Evolutionary conservation across 2,888 invertebrate genomes (phyloP).

Genomic region (Epistrophe grossulariae): DNA sequence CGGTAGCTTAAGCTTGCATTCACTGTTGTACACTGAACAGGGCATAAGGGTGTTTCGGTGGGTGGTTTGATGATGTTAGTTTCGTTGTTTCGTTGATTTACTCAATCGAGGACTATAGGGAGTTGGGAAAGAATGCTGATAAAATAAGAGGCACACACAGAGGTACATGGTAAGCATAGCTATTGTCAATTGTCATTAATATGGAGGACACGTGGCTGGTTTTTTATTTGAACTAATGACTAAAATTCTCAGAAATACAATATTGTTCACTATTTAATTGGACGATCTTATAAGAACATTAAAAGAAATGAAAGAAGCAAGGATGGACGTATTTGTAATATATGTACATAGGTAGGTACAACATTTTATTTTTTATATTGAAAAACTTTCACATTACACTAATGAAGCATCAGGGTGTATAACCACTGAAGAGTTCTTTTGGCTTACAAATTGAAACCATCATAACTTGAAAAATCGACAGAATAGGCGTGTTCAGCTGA

Average conservation of each 20-base stretch:
- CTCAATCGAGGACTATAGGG: constrained; percentile 28
- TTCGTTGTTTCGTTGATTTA: constrained; percentile 10
- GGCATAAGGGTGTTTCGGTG: constrained; percentile 53
- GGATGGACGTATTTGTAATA: not conserved
- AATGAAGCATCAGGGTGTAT: too few species aligned
- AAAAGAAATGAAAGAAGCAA: not conserved
- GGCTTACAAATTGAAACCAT: too few species aligned
- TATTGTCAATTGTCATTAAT: constrained; percentile 43
- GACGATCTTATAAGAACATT: not conserved
- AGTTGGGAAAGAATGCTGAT: constrained; percentile 59
- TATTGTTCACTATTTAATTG: constrained; percentile 1
- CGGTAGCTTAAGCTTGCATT: constrained; percentile 20
- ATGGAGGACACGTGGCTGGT: constrained; percentile 57
- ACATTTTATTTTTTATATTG: not conserved
- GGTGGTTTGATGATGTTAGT: constrained; percentile 54
- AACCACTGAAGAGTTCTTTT: too few species aligned
- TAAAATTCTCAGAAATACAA: constrained; percentile 40
- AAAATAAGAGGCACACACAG: constrained; percentile 41
- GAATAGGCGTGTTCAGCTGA: too few species aligned
- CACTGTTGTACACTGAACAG: constrained; percentile 3
- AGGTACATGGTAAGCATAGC: constrained; percentile 51
- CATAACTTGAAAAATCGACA: too few species aligned
- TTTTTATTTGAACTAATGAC: constrained; percentile 71
- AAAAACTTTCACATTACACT: too few species aligned
- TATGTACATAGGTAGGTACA: too few species aligned